Base-by-base conservation (phyloP, 2,113 vertebrate species). In the Vidua chalybeata region DNA sequence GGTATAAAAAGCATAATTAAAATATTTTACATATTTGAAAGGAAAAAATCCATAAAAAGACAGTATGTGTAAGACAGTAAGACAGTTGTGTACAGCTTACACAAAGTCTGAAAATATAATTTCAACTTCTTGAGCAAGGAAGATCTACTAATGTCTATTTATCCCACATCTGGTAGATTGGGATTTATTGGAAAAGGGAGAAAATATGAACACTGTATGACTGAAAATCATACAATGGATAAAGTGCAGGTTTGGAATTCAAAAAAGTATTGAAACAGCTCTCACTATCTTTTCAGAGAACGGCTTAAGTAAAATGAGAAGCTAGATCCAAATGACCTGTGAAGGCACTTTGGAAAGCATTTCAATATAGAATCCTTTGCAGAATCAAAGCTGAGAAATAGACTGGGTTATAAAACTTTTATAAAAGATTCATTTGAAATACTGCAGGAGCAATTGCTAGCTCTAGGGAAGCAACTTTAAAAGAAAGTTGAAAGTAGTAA, bases 401-500 rank as follows among this genome's bases (percentile, higher is more conserved):
- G 71, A 28, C 83, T 52, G 16, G 18, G 30, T 82, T 88, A 94
- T 97, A 84, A 97, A 96, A 91, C 9, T 95, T 96, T 94, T 92
- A 95, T 89, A 64, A 84, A 95, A 94, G 54, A 76, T 91, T 78
- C 31, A 92, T 68, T 83, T 94, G 66, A 95, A 93, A 91, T 90
- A 91, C 86, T 37, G 6, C 73, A 87, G 82, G 35, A 85, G 73
- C 11, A 33, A 86, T 87, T 90, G 58, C 33, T 96, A 74, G 73
- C 93, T 95, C 94, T 90, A 91, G 93, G 90, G 94, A 96, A 82
- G 39, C 17, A 89, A 69, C 81, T 93, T 90, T 95, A 92, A 92
- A 93, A 83, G 83, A 89, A 95, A 89, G 83, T 84, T 95, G 86
- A 97, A 97, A 96, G 80, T 85, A 93, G 31, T 94, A 78, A 85